phyloP scores from a whole-genome alignment of 2,888 invertebrate species.

The Chorisops tibialis region DNA sequence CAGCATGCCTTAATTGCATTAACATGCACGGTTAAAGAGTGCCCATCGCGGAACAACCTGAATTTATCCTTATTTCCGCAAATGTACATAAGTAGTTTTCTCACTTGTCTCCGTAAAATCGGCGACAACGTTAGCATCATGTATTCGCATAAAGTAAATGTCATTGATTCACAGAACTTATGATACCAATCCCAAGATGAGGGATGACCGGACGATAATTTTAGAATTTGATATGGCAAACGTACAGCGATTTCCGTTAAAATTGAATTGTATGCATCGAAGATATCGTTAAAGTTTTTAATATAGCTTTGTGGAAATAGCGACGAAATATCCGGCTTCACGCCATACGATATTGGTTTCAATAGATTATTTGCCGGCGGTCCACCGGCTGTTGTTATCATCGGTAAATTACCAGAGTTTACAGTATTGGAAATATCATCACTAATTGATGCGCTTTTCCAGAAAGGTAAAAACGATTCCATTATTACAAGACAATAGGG shows the following conservation, averaged over 20 bases:
- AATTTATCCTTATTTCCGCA: conserved; percentile 96
- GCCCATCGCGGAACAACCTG: conserved; percentile 87
- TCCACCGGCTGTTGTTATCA: conserved; percentile 47
- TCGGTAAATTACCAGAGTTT: conserved; percentile 14
- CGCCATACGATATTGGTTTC: conserved; percentile 75
- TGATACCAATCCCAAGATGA: conserved; percentile 54
- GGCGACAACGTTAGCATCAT: conserved; percentile 87
- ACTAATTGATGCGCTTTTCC: conserved; percentile 60
- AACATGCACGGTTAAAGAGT: conserved; percentile 86
- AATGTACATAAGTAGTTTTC: conserved; percentile 86
- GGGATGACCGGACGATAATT: conserved; percentile 49
- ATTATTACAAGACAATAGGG: conserved; percentile 70
- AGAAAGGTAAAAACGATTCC: conserved; percentile 70
- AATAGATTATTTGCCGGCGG: conserved; percentile 66
- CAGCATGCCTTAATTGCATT: conserved; percentile 59
- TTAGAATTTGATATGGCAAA: conserved; percentile 82
- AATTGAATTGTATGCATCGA: conserved; percentile 90
- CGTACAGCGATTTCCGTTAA: conserved; percentile 92
- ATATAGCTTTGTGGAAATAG: conserved; percentile 92
- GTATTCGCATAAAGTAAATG: conserved; percentile 80
- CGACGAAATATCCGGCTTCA: conserved; percentile 92
- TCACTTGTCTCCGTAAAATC: conserved; percentile 73
- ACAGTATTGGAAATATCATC: conserved; percentile 53
- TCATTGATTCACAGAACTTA: conserved; percentile 63
- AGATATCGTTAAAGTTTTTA: conserved; percentile 88